A percentile compares a stretch with the other conserved stretches of the same genome.
phyloP scores from a whole-genome alignment of 2,113 vertebrate species.

The Pampusana beccarii region DNA sequence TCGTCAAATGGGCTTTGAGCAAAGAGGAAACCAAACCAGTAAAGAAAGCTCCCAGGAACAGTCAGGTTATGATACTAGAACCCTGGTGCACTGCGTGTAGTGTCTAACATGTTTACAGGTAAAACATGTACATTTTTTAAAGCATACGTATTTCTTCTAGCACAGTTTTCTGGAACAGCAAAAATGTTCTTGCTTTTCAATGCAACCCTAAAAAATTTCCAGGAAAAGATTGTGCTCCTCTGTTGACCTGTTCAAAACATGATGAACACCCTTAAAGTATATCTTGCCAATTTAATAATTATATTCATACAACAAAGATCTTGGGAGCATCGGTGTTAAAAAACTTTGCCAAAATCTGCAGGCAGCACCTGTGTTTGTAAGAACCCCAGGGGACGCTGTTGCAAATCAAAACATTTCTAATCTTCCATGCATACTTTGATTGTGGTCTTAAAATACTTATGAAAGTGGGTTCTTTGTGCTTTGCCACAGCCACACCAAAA shows the following conservation, averaged over 20 bases:
- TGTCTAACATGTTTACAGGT: background rate
- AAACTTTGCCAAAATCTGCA: background rate
- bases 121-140: background rate
- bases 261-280: background rate
- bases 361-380: background rate
- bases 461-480: background rate
- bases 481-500: background rate
- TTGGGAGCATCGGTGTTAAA: background rate
- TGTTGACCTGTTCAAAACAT: background rate
- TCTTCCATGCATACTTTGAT: background rate
- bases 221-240: background rate
- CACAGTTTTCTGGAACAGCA: background rate
- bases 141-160: background rate
- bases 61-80: background rate
- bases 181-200: background rate
- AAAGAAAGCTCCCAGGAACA: slow-evolving; percentile 24
- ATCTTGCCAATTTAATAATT: background rate
- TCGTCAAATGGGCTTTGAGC: background rate
- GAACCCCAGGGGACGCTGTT: background rate
- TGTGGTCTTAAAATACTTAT: slow-evolving; percentile 1
- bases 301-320: background rate
- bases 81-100: background rate
- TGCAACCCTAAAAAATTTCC: background rate
- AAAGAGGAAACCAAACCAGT: background rate
- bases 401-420: background rate